Evolutionary conservation across 2,113 vertebrate genomes (phyloP).

Genomic region (Thinocorus orbignyianus): DNA sequence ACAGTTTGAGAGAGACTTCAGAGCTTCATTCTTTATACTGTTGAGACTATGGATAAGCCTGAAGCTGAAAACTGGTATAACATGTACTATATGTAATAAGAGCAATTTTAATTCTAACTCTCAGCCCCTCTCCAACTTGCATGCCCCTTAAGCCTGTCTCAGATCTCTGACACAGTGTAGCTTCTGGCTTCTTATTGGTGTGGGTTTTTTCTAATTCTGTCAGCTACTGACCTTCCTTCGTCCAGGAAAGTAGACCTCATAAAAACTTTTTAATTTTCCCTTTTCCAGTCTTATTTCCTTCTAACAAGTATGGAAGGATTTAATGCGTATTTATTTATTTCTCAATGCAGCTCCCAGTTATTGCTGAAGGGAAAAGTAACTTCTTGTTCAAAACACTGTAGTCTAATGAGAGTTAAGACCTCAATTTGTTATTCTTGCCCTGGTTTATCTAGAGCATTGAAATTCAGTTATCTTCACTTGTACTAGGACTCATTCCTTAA

Average conservation of each 20-base stretch:
- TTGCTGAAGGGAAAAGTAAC: background rate
- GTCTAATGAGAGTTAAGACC: background rate
- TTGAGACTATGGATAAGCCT: slow-evolving; percentile 84
- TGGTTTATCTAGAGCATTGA: background rate
- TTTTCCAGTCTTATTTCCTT: slow-evolving; percentile 31
- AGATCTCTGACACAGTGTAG: slow-evolving; percentile 25
- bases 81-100: slow-evolving; percentile 35
- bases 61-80: slow-evolving; percentile 84
- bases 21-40: slow-evolving; percentile 78
- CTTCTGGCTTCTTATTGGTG: slow-evolving; percentile 53
- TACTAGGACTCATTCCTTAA: background rate
- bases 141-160: slow-evolving; percentile 71
- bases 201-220: slow-evolving; percentile 27
- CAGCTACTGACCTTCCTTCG: slow-evolving; percentile 32
- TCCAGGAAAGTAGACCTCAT: background rate
- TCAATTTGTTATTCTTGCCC: slow-evolving; percentile 25
- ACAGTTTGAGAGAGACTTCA: slow-evolving; percentile 84
- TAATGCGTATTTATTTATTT: background rate
- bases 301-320: background rate
- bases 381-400: background rate
- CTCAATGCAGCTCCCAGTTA: background rate
- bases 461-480: background rate
- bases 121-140: slow-evolving; percentile 65
- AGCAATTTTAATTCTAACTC: slow-evolving; percentile 63
- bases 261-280: background rate